phyloP scores from a whole-genome alignment of 2,113 vertebrate species.

The Pelecanoides urinatrix region DNA sequence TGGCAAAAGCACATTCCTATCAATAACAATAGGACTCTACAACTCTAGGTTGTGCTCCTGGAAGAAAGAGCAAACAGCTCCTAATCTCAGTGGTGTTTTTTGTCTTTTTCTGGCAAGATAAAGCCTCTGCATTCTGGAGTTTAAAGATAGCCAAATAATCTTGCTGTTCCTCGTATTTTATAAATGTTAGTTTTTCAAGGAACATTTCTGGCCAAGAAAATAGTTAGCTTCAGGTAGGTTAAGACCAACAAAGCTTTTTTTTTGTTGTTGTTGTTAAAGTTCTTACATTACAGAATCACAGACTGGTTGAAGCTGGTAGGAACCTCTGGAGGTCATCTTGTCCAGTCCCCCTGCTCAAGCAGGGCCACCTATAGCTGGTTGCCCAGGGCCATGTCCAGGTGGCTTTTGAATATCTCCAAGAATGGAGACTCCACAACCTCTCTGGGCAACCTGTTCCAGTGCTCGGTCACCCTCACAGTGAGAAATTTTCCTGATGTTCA shows the following conservation, averaged over 20 bases:
- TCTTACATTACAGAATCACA: not conserved
- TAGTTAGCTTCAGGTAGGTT: not conserved
- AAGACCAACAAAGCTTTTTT: not conserved
- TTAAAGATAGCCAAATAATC: not conserved
- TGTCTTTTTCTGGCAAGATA: not conserved
- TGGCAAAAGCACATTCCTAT: not conserved
- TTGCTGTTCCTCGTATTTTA: not conserved
- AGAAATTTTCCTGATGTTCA: not conserved
- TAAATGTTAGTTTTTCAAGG: not conserved
- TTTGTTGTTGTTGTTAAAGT: not conserved
- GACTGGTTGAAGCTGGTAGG: not conserved
- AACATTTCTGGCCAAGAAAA: not conserved
- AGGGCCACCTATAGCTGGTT: not conserved
- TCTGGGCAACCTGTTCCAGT: not conserved
- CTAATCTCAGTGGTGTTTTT: not conserved
- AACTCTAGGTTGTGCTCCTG: not conserved
- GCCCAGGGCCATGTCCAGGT: no score
- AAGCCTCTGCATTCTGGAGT: not conserved
- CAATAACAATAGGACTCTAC: not conserved
- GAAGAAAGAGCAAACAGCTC: not conserved
- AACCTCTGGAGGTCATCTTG: not conserved
- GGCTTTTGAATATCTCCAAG: not conserved
- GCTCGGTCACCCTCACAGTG: not conserved
- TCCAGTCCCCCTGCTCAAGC: not conserved
- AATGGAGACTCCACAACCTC: not conserved